Conservation (phyloP, 2,113 vertebrate genomes). For the Syrmaticus mikado region DNA sequence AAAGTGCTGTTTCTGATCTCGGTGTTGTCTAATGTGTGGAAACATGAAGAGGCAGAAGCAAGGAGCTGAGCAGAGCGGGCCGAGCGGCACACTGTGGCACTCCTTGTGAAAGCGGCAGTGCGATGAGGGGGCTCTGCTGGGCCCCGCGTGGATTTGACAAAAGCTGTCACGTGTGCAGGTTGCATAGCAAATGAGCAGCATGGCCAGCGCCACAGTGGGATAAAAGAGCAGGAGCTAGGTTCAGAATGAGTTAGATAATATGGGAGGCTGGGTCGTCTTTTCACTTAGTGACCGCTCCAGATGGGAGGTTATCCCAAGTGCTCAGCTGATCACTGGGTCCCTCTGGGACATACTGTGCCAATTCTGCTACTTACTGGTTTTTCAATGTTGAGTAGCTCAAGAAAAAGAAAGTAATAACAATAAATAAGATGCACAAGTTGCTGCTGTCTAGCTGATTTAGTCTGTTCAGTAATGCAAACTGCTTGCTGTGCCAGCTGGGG, state of each 20-base stretch:
- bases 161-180: not conserved
- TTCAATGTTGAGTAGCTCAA: not conserved
- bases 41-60: not conserved
- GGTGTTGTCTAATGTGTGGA: not conserved
- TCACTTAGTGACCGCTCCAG: not conserved
- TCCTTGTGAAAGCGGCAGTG: not conserved
- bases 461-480: conserved; percentile 59
- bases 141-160: not conserved
- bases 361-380: not conserved
- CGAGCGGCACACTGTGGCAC: not conserved
- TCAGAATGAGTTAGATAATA: not conserved
- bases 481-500: conserved; percentile 65
- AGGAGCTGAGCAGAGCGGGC: not conserved
- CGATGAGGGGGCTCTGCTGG: not conserved
- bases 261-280: not conserved
- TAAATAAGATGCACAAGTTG: not conserved
- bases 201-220: fast-evolving
- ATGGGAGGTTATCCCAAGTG: not conserved
- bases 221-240: not conserved
- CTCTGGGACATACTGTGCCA: not conserved
- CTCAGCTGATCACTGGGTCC: not conserved
- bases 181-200: not conserved
- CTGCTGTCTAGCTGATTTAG: conserved; percentile 54
- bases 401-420: not conserved
- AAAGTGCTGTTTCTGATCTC: not conserved